Percentiles rank a stretch among this genome's conserved stretches.
These are phyloP conservation scores for Epinephelus cyanopodus DNA, from an alignment of 2,113 vertebrate species.

Conservation along the genomic window DNA sequence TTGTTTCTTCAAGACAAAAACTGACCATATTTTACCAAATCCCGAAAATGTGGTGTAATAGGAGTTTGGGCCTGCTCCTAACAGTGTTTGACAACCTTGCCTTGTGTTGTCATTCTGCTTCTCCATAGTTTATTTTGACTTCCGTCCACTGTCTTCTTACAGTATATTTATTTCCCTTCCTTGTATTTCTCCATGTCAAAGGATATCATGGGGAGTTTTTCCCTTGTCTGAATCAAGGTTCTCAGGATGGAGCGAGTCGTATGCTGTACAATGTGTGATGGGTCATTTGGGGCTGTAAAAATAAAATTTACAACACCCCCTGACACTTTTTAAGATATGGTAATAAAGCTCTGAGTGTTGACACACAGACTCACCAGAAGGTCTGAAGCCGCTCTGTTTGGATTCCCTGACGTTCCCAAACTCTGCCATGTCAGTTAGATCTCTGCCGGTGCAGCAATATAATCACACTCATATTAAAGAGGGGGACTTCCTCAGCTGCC, in stretches of 20 bases:
- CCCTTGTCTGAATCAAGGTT: background rate
- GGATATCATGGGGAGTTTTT: background rate
- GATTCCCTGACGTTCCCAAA: slow-evolving; percentile 7
- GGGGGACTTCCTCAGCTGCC: slow-evolving; percentile 58
- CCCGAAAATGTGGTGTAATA: background rate
- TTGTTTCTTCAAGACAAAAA: too few relatives aligned
- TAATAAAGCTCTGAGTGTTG: background rate
- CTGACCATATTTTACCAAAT: background rate
- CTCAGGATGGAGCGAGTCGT: background rate
- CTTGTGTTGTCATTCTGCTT: too few relatives aligned
- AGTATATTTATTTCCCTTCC: background rate
- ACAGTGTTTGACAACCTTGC: background rate
- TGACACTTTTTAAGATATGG: background rate
- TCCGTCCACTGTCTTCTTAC: background rate
- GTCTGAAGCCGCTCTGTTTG: background rate
- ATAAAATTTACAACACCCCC: background rate
- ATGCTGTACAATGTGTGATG: background rate
- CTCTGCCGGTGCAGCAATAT: background rate
- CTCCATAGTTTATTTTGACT: background rate
- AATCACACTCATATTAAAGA: slow-evolving; percentile 21
- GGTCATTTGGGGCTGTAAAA: background rate
- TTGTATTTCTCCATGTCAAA: background rate
- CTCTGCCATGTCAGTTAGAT: slow-evolving; percentile 10
- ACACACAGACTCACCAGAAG: background rate
- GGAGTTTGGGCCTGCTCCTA: background rate